Conservation (phyloP, 2,113 vertebrate genomes). For the Brienomyrus longianalis region DNA sequence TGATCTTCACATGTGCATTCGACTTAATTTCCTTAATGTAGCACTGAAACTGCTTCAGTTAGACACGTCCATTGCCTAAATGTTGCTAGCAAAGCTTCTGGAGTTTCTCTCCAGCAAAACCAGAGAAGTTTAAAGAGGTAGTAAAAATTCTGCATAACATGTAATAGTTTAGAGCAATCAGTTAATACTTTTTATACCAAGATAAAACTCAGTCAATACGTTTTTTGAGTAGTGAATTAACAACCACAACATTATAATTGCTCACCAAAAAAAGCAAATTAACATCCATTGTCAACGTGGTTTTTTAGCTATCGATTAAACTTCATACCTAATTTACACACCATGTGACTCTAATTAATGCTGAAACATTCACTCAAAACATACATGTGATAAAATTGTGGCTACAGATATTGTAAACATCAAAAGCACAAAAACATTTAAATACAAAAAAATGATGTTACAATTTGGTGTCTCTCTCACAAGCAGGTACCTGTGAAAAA, state of each 20-base stretch:
- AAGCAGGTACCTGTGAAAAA: background rate
- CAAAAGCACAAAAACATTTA: background rate
- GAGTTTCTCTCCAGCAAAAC: background rate
- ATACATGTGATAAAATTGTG: background rate
- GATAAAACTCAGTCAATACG: background rate
- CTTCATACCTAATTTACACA: background rate
- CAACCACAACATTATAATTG: background rate
- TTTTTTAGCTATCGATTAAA: background rate
- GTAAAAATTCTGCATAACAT: conserved; percentile 3
- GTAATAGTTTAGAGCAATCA: background rate
- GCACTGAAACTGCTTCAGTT: background rate
- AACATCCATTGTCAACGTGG: background rate
- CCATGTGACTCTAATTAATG: background rate
- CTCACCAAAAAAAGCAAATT: background rate
- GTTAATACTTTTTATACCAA: background rate
- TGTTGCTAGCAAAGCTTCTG: background rate
- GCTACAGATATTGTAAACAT: background rate
- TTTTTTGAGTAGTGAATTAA: background rate
- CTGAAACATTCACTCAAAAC: background rate
- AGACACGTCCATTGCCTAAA: background rate
- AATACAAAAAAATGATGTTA: background rate
- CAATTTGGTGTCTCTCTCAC: background rate
- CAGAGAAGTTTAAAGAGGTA: conserved; percentile 1
- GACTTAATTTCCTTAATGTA: background rate
- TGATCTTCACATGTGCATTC: background rate